Percentiles rank a stretch among this genome's conserved stretches.
Evolutionary conservation across 1,140 invertebrate genomes (phyloP).

Genomic region (Coboldia fuscipes): DNA sequence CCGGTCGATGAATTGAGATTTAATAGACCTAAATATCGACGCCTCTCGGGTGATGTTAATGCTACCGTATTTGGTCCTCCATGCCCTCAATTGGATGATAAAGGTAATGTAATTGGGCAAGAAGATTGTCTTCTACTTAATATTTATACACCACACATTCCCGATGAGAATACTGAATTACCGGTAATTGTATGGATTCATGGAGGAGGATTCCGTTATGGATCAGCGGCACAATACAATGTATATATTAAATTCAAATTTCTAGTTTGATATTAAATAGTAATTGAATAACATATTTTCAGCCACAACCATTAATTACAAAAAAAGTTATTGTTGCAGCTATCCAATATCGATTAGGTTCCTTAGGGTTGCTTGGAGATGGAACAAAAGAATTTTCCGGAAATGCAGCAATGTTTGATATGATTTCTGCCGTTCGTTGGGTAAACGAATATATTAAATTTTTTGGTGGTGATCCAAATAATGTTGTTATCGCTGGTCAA

Average conservation of each 20-base stretch:
- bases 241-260: too few species aligned
- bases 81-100: conserved; percentile 28
- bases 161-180: conserved; percentile 25
- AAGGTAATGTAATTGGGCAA: conserved; percentile 23
- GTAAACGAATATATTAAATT: conserved; percentile 36
- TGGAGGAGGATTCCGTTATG: conserved; percentile 35
- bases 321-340: conserved; percentile 51
- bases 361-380: conserved; percentile 50
- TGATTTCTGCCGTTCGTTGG: conserved; percentile 40
- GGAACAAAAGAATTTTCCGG: conserved; percentile 39
- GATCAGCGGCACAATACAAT: conserved; percentile 40
- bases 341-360: conserved; percentile 60
- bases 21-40: conserved; percentile 24
- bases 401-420: conserved; percentile 47
- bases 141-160: conserved; percentile 44
- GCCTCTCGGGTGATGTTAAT: conserved; percentile 27
- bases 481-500: conserved; percentile 42
- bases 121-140: conserved; percentile 63
- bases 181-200: conserved; percentile 39
- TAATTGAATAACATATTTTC: too few species aligned
- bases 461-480: conserved; percentile 45
- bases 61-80: conserved; percentile 28
- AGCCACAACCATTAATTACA: conserved; percentile 28
- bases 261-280: too few species aligned
- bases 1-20: conserved; percentile 37